Base-by-base conservation (phyloP, 2,888 invertebrate genomes). In the Hololepta plana region DNA sequence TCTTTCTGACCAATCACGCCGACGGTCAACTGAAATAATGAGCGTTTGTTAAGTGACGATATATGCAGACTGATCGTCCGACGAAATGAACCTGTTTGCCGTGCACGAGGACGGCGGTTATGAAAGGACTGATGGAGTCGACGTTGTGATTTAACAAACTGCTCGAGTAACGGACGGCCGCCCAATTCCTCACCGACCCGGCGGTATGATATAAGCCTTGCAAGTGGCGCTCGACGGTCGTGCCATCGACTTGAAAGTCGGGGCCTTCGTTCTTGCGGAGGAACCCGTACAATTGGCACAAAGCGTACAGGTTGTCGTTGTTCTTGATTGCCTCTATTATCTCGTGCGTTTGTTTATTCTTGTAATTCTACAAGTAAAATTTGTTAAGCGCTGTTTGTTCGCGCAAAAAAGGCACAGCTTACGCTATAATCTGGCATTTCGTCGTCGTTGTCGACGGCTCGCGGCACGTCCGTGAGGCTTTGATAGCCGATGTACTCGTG, bases 21-120 rank as follows among this genome's bases (percentile, higher is more conserved):
- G 2, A 95, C 84, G 1, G 93, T 91, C 32, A 90, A 59, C 79
- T 67, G 55, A 34, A 32, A 26, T 12, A 19, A 26, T 9, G 6
- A 8, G 7, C 7, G 9, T n/a, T n/a, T n/a, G n/a, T n/a, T n/a
- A n/a, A n/a, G n/a, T n/a, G n/a, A n/a, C n/a, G n/a, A n/a, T n/a
- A n/a, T n/a, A n/a, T n/a, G n/a, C n/a, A n/a, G n/a, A n/a, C n/a
- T n/a, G n/a, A n/a, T n/a, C n/a, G n/a, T n/a, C n/a, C n/a, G n/a
- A n/a, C n/a, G n/a, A n/a, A n/a, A n/a, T n/a, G n/a, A n/a, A 85
- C 87, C 69, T 95, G 93, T 56, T 96, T 98, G 34, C 96, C 96
- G 55, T 91, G 84, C 20, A 98, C 98, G 24, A 98, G 66, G 37
- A 98, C 85, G 19, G 90, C 87, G 20, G 98, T 98, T 43, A 98